Evolutionary conservation across 2,797 vertebrate species (phyloP), one percentile per base, ranked within the genome.

Genomic region (Acrocephalus scirpaceus): DNA sequence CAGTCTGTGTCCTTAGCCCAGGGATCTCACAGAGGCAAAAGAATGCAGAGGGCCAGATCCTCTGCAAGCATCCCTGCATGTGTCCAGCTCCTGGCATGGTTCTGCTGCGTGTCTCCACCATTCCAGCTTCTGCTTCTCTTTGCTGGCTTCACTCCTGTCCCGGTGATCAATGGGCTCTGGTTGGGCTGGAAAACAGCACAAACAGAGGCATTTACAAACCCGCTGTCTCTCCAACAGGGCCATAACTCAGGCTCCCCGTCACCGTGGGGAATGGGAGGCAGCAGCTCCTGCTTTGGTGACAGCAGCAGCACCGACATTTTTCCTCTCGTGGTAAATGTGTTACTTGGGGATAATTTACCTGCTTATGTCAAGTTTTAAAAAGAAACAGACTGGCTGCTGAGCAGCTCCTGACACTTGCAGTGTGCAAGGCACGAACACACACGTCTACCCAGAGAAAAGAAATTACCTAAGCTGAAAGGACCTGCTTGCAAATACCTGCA

Each of bases 171-270:
- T 90, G 83, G 60, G 77, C 92, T 93, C 77, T 92, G 73, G n/a
- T 75, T 7, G 5, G 82, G 78, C 73, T 88, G 83, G 80, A 77
- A 88, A 95, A 48, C 75, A 44, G 93, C 94, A 71, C 83, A 90
- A 94, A 69, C 86, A 84, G 92, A 81, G 57, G 89, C 95, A 94
- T 95, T 96, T 95, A 82, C 96, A 93, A 93, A 93, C 78, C 73
- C 0, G 13, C 88, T 93, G 94, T 83, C 89, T 94, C 85, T 82
- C 81, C 92, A 91, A 32, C 92, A 81, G 85, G 56, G 70, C 93
- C 54, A 44, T 96, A 93, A 95, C 75, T 96, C 96, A 94, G 96
- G 76, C 36, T 76, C 36, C 79, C 95, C 0, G 16, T 77, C 96
- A 93, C 88, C 9, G 13, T 26, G 9, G 83, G 88, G 81, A 92